A percentile compares a stretch with the other conserved stretches of the same genome.
phyloP scores from a whole-genome alignment of 2,797 vertebrate genomes.

The Nyctalus aviator region DNA sequence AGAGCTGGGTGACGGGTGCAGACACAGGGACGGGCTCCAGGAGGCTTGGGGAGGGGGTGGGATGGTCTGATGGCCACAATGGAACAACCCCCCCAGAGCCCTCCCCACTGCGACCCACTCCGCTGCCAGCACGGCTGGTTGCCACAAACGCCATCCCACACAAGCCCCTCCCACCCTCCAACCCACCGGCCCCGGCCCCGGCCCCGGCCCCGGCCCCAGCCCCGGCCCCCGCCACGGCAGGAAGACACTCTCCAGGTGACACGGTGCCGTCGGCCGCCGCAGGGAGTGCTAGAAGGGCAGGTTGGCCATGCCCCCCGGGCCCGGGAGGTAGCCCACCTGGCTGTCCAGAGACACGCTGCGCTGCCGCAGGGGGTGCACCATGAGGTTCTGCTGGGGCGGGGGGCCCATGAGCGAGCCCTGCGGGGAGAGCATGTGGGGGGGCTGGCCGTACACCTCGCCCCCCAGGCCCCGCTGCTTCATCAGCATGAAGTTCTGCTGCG shows the following conservation, averaged over 20 bases:
- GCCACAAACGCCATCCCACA: slow-evolving; percentile 81
- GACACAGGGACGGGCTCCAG: background rate
- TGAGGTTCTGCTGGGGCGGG: slow-evolving; percentile 94
- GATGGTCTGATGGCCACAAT: slow-evolving; percentile 39
- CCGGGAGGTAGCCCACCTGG: slow-evolving; percentile 93
- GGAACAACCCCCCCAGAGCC: slow-evolving; percentile 30
- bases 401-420: slow-evolving; percentile 96
- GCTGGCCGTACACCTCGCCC: slow-evolving; percentile 95
- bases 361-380: slow-evolving; percentile 96
- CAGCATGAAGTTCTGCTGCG: slow-evolving; percentile 98
- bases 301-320: slow-evolving; percentile 95
- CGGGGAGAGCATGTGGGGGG: slow-evolving; percentile 94
- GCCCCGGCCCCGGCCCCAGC: too few relatives aligned
- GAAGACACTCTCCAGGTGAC: slow-evolving; percentile 72
- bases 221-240: background rate
- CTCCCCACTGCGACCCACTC: slow-evolving; percentile 84
- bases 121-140: slow-evolving; percentile 85
- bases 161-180: slow-evolving; percentile 76
- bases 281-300: slow-evolving; percentile 93
- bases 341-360: slow-evolving; percentile 97
- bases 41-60: background rate
- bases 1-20: background rate
- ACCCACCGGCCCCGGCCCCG: slow-evolving; percentile 25
- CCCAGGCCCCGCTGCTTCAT: slow-evolving; percentile 97
- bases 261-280: slow-evolving; percentile 48